These are phyloP conservation scores for Triplophysa bombifrons DNA, from an alignment of 2,797 vertebrate genomes.

Conservation along the genomic window DNA sequence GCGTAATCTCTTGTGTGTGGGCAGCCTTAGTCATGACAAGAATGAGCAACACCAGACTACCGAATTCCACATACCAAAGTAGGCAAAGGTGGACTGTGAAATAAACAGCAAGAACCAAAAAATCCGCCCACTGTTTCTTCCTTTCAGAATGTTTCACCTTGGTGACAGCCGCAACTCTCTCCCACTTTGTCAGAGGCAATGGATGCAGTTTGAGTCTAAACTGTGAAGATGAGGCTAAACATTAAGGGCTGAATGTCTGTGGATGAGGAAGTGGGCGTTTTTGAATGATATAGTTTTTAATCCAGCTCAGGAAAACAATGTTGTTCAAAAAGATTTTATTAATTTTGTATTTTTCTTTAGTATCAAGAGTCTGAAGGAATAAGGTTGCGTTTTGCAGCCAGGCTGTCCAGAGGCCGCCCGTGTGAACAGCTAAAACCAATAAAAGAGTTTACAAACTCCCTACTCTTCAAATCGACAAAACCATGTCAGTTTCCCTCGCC, in stretches of 20 bases:
- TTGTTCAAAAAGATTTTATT: slow-evolving; percentile 39
- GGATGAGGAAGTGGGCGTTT: slow-evolving; percentile 15
- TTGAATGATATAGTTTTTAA: slow-evolving; percentile 28
- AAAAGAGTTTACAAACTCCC: slow-evolving; percentile 70
- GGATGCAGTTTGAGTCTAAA: slow-evolving; percentile 10
- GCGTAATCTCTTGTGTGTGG: slow-evolving; percentile 13
- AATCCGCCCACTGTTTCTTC: slow-evolving; percentile 16
- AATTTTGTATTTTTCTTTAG: slow-evolving; percentile 39
- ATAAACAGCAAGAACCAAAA: slow-evolving; percentile 6
- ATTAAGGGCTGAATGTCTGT: neutral
- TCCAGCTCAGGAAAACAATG: neutral
- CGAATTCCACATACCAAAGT: slow-evolving; percentile 29
- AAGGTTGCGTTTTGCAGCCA: slow-evolving; percentile 45
- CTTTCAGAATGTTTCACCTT: slow-evolving; percentile 42
- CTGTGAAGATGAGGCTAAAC: slow-evolving; percentile 1
- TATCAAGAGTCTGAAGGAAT: slow-evolving; percentile 36
- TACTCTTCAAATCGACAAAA: slow-evolving; percentile 73
- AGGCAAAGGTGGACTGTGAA: slow-evolving; percentile 37
- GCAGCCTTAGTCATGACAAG: slow-evolving; percentile 48
- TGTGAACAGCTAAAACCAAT: slow-evolving; percentile 63
- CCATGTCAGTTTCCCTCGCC: slow-evolving; percentile 69
- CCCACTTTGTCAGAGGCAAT: slow-evolving; percentile 11
- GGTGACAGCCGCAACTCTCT: slow-evolving; percentile 29
- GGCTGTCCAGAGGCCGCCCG: slow-evolving; percentile 50
- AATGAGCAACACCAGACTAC: slow-evolving; percentile 39